Conservation (phyloP, 2,888 invertebrate species). For the Melinaea marsaeus region DNA sequence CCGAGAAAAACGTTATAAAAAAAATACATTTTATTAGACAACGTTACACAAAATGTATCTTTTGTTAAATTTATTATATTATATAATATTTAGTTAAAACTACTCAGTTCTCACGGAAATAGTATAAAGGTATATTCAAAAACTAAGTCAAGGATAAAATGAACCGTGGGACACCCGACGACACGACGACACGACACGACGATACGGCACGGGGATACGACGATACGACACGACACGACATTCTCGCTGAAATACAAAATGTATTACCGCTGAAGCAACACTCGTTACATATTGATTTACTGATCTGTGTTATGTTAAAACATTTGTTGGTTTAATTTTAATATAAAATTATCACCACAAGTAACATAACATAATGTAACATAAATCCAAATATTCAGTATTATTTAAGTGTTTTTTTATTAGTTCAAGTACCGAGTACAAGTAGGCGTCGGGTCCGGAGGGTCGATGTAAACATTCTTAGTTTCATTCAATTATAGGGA, state of each 20-base stretch:
- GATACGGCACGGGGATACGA: too few relatives aligned
- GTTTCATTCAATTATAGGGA: conserved; percentile 70
- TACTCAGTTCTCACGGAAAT: conserved; percentile 70
- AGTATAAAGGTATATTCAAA: conserved; percentile 72
- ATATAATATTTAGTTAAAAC: conserved; percentile 44
- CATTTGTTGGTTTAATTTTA: too few relatives aligned
- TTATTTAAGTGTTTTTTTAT: background rate
- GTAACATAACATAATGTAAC: too few relatives aligned
- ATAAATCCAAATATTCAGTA: background rate
- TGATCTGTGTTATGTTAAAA: too few relatives aligned
- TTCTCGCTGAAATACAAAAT: too few relatives aligned
- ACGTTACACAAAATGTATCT: background rate
- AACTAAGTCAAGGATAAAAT: conserved; percentile 73
- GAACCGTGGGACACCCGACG: conserved; percentile 53
- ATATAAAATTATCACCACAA: too few relatives aligned
- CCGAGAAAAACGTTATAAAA: background rate
- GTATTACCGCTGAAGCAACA: too few relatives aligned
- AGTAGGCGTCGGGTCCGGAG: conserved; percentile 21
- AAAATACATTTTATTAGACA: background rate
- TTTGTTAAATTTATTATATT: conserved; percentile 38
- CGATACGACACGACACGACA: too few relatives aligned
- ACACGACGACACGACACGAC: too few relatives aligned
- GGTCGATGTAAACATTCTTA: conserved; percentile 61
- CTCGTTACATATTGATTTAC: too few relatives aligned
- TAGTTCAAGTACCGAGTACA: background rate